Base-by-base conservation (phyloP, 2,888 invertebrate species). In the Bedellia somnulentella region DNA sequence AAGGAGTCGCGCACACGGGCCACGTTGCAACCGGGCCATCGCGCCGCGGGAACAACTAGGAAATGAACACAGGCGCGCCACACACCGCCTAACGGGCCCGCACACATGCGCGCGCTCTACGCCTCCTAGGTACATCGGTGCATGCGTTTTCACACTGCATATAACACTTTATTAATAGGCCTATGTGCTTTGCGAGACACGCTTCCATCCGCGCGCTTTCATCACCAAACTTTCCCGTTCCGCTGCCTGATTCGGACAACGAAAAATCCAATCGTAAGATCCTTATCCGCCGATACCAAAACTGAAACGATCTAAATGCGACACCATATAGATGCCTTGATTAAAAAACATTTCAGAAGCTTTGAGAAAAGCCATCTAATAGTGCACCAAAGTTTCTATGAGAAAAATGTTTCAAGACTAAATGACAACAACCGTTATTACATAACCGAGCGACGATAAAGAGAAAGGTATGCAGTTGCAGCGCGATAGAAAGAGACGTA, bases 391-490 rank as follows among this genome's bases (percentile, higher is more conserved):
- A 60, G 58, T 61, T 59, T 50, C 49, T 40, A 42, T 14, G 45
- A 60, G 60, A 70, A 68, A 71, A 71, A 71, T 66, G 66, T 64
- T 70, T 68, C 61, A 50, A 57, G 52, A 56, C 58, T 56, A 68
- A 66, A 64, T 61, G 57, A 61, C 62, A 68, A 68, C 64, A 60
- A 67, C 73, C 68, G 71, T 73, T 73, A 73, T 75, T 71, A 60
- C 61, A 70, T 75, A 75, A 75, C 71, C 66, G 68, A 4, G 62
- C 46, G 36, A 57, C 37, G 42, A 37, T 54, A 67, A 35, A 36
- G 58, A 52, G 61, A 61, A 27, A 37, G 27, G 40, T 39, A 45
- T 37, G 35, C 9, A 38, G 35, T 38, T 39, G 31, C 44, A 39
- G 35, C 36, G 36, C 38, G 59, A 37, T 42, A 40, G 58, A 70